phyloP scores from a whole-genome alignment of 1,140 invertebrate genomes.

The Zaprionus lachaisei region DNA sequence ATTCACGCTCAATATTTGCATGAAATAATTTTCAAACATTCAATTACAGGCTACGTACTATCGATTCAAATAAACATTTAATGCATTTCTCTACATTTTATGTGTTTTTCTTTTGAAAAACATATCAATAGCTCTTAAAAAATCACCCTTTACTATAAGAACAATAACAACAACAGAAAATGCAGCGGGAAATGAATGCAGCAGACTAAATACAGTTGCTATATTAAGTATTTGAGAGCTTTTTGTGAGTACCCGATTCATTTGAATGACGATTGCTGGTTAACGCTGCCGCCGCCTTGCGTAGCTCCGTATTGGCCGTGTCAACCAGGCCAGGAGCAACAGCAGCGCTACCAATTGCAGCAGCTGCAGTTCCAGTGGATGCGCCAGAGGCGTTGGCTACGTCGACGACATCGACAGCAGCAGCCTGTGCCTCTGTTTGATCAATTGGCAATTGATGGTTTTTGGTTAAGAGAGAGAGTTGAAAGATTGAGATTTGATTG shows the following conservation, averaged over 20 bases:
- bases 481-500: neutral
- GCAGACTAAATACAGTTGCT: neutral
- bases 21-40: no score
- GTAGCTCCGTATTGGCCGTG: conserved; percentile 69
- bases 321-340: conserved; percentile 25
- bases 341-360: neutral
- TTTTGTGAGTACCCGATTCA: conserved; percentile 74
- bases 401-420: neutral
- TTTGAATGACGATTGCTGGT: conserved; percentile 82
- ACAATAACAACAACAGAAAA: conserved; percentile 11
- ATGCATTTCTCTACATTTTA: no score
- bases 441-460: neutral
- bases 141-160: neutral
- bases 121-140: no score
- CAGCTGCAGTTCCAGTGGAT: neutral
- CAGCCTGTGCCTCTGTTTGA: neutral
- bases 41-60: no score
- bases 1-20: no score
- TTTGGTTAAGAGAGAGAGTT: neutral
- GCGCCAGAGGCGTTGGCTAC: neutral
- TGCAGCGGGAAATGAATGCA: neutral
- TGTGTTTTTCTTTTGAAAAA: no score
- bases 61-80: no score
- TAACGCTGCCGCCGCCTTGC: conserved; percentile 58
- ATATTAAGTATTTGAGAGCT: neutral